phyloP scores from a whole-genome alignment of 2,888 invertebrate species.

The Pseudococcus jackbeardsleyi region DNA sequence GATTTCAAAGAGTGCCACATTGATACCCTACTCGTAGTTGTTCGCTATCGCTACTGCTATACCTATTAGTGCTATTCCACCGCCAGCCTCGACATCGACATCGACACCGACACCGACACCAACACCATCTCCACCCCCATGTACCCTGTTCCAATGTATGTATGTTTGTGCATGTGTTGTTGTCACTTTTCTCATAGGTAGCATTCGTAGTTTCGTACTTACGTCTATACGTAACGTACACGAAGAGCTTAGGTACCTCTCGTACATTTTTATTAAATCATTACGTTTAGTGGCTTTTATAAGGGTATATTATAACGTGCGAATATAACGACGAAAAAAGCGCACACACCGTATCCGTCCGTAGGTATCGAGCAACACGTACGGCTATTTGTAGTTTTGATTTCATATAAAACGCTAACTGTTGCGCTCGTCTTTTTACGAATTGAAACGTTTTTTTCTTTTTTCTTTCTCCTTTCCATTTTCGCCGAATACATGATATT shows the following conservation, averaged over 20 bases:
- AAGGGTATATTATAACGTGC: background rate
- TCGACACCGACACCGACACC: too few species aligned
- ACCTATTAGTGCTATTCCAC: too few species aligned
- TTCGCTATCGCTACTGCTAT: too few species aligned
- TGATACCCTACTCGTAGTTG: too few species aligned
- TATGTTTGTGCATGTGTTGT: too few species aligned
- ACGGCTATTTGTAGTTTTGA: background rate
- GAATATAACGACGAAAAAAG: conserved; percentile 7
- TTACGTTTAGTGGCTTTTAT: background rate
- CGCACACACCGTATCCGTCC: too few species aligned
- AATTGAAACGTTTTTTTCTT: background rate
- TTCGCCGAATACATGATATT: background rate
- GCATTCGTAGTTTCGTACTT: too few species aligned
- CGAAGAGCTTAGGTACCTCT: background rate
- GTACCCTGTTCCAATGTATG: too few species aligned
- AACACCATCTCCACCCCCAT: too few species aligned
- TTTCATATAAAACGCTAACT: background rate
- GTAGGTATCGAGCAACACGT: background rate
- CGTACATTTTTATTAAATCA: conserved; percentile 36
- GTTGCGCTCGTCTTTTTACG: background rate
- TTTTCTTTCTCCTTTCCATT: background rate
- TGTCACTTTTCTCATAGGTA: too few species aligned
- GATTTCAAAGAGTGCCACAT: background rate
- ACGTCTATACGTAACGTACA: too few species aligned
- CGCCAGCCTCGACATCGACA: too few species aligned